A percentile compares a stretch with the other conserved stretches of the same genome.
phyloP scores from a whole-genome alignment of 2,113 vertebrate species.

The Platysteira castanea region DNA sequence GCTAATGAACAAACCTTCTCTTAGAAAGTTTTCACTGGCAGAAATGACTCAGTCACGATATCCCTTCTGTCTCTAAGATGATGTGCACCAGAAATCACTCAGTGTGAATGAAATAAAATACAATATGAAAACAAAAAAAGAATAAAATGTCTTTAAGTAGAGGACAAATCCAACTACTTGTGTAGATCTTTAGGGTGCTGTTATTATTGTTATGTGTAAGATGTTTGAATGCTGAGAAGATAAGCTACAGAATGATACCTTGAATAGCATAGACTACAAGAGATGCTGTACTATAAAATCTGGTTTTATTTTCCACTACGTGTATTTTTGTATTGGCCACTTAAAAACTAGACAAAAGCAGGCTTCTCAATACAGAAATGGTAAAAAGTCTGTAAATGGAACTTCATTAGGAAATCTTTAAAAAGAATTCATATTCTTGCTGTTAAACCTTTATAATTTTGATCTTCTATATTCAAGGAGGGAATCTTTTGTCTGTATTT shows the following conservation, averaged over 20 bases:
- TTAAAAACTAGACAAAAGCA: background rate
- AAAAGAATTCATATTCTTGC: background rate
- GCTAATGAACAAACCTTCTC: background rate
- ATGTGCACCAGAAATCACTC: rapidly evolving
- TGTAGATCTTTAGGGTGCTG: background rate
- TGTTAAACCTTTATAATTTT: background rate
- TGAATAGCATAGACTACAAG: background rate
- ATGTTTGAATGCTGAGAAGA: background rate
- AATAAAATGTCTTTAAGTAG: background rate
- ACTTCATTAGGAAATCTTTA: background rate
- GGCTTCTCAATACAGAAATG: background rate
- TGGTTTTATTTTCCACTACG: background rate
- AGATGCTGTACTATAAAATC: background rate
- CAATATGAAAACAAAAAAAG: background rate
- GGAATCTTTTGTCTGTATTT: background rate
- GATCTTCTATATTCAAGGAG: background rate
- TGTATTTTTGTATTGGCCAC: background rate
- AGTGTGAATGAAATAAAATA: background rate
- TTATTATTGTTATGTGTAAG: background rate
- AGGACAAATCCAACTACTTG: background rate
- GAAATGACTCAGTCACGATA: background rate
- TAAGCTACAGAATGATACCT: background rate
- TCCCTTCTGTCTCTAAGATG: background rate
- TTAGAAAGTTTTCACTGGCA: background rate
- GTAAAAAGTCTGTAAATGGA: background rate